Base-by-base conservation (phyloP, 2,888 invertebrate species). In the Spilosoma lubricipeda region DNA sequence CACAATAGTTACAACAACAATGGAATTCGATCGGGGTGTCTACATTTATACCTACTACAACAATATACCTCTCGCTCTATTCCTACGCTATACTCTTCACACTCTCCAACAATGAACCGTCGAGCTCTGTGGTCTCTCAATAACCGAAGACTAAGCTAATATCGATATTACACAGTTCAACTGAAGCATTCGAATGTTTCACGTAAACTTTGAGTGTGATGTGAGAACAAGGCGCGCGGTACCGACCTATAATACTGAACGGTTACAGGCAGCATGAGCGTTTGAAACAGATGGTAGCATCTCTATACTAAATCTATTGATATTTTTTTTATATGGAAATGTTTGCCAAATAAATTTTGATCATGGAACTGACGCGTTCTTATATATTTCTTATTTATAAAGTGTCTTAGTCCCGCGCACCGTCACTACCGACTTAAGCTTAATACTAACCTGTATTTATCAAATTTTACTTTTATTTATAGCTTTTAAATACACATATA, bases 401-500 rank as follows among this genome's bases (percentile, higher is more conserved):
- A 73, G 48, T 77, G 80, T 78, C 76, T 75, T 78, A 75, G 74
- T 86, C 83, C 91, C 93, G 93, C 93, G 92, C 92, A 91, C 92
- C 93, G 91, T 92, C 92, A 92, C 91, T 92, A 93, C 92, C 91
- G 81, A 86, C 90, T 88, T 88, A 88, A 87, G 88, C 88, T 87
- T 89, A 89, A 79, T 85, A 66, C 86, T 89, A 90, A 87, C 87
- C 89, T 89, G 89, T 90, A 87, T 89, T 87, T 90, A 91, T 89
- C 88, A 90, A 90, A 90, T 89, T 64, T 89, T 87, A 85, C 80
- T 83, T 85, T 81, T 71, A 82, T 83, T 79, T 86, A 90, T 92
- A 92, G 90, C 90, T 88, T 45, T 91, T 91, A 88, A 90, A 92
- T 93, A 94, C 91, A 94, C 93, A 93, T 91, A 92, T 93, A 94